phyloP scores from a whole-genome alignment of 2,797 vertebrate species.

The Hipposideros larvatus region DNA sequence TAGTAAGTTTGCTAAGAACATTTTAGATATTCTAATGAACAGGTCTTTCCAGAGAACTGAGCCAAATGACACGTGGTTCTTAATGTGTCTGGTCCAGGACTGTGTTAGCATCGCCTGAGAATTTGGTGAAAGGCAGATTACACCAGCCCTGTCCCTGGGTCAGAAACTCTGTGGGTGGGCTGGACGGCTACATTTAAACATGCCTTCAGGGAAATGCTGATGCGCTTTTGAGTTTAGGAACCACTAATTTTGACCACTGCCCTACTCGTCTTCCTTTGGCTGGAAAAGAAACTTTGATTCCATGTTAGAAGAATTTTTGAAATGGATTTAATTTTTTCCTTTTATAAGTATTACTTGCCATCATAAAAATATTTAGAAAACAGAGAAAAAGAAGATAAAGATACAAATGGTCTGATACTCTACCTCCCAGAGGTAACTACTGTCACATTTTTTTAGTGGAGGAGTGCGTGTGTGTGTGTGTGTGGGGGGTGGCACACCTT shows the following conservation, averaged over 20 bases:
- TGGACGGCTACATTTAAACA: background rate
- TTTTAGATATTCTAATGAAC: background rate
- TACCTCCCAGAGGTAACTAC: background rate
- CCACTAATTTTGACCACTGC: background rate
- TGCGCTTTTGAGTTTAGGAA: accelerated
- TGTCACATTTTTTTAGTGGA: background rate
- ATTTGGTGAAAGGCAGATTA: background rate
- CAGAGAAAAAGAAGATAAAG: background rate
- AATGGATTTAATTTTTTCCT: background rate
- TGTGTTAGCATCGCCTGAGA: accelerated
- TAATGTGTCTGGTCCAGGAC: background rate
- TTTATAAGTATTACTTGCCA: background rate
- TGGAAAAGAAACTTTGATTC: background rate
- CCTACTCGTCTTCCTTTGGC: background rate
- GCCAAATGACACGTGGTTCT: background rate
- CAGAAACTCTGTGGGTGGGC: too few relatives aligned
- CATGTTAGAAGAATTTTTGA: background rate
- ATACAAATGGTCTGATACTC: background rate
- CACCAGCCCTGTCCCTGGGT: too few relatives aligned
- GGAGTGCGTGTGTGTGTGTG: too few relatives aligned
- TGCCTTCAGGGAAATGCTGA: background rate
- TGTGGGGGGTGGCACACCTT: background rate
- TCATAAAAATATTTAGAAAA: background rate
- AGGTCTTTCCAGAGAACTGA: background rate
- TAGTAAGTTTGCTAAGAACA: background rate